These are phyloP conservation scores for Platichthys flesus DNA, from an alignment of 2,113 vertebrate genomes.

Conservation along the genomic window DNA sequence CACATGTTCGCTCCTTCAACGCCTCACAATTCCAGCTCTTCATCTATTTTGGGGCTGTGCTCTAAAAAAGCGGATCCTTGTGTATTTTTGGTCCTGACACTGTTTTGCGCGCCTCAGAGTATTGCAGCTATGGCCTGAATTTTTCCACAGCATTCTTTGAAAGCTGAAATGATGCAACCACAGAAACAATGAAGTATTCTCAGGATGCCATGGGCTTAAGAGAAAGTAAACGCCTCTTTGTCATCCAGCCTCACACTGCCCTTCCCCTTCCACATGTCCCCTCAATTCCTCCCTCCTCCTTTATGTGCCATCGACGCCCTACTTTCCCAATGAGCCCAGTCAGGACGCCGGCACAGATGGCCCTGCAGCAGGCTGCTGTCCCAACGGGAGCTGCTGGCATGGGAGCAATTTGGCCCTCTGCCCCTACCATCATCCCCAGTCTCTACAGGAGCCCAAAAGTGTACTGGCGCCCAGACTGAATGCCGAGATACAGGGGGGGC, in stretches of 20 bases:
- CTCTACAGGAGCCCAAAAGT: slow-evolving; percentile 66
- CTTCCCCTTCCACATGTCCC: slow-evolving; percentile 20
- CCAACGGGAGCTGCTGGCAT: slow-evolving; percentile 67
- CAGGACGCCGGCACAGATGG: slow-evolving; percentile 72
- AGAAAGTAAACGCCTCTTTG: slow-evolving; percentile 55
- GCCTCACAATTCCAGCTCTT: slow-evolving; percentile 37
- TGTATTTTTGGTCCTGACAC: slow-evolving; percentile 74
- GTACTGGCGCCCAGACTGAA: slow-evolving; percentile 56
- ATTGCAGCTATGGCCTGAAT: slow-evolving; percentile 63
- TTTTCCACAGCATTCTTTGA: slow-evolving; percentile 62
- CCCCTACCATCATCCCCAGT: slow-evolving; percentile 56
- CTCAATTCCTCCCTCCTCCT: slow-evolving; percentile 25
- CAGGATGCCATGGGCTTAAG: slow-evolving; percentile 11
- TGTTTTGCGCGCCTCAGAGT: slow-evolving; percentile 47
- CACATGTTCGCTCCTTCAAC: slow-evolving; percentile 46
- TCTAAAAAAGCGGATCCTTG: slow-evolving; percentile 53
- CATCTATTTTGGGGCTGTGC: slow-evolving; percentile 58
- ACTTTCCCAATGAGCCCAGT: slow-evolving; percentile 42
- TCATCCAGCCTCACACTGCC: slow-evolving; percentile 28
- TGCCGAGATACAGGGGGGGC: slow-evolving; percentile 37
- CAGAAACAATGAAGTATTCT: slow-evolving; percentile 24
- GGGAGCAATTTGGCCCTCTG: slow-evolving; percentile 55
- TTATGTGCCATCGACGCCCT: slow-evolving; percentile 38
- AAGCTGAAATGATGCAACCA: slow-evolving; percentile 41
- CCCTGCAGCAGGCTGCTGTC: slow-evolving; percentile 64